Conservation (phyloP, 2,797 vertebrate genomes). For the Sylvia borin region DNA sequence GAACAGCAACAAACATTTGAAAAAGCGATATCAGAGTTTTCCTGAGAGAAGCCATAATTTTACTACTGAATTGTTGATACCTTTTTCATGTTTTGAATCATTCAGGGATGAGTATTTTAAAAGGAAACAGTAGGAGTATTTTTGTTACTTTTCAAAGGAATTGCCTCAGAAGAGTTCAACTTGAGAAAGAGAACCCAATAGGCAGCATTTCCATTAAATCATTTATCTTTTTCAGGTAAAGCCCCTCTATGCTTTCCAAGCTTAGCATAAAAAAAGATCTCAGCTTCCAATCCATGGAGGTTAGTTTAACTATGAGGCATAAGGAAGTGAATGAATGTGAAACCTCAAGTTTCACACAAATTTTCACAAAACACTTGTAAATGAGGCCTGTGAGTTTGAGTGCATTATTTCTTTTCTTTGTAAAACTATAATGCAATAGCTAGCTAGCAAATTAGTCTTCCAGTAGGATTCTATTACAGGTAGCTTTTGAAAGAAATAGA, state of each 20-base stretch:
- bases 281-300: background rate
- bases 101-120: background rate
- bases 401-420: conserved; percentile 55
- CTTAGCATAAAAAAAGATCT: conserved; percentile 5
- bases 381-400: conserved; percentile 11
- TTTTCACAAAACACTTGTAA: conserved; percentile 28
- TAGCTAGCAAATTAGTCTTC: conserved; percentile 43
- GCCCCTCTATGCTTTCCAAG: background rate
- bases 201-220: background rate
- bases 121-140: background rate
- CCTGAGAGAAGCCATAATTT: background rate
- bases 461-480: conserved; percentile 25
- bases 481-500: conserved; percentile 42
- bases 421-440: background rate
- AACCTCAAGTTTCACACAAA: conserved; percentile 6
- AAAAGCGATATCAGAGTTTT: background rate
- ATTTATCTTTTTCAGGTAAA: conserved; percentile 4
- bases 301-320: background rate
- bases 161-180: background rate
- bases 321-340: conserved; percentile 17
- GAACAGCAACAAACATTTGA: background rate
- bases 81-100: conserved; percentile 8
- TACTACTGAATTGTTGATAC: background rate
- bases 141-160: conserved; percentile 14
- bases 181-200: background rate